phyloP scores from a whole-genome alignment of 2,888 invertebrate species.

The Lithophane ornitopus region DNA sequence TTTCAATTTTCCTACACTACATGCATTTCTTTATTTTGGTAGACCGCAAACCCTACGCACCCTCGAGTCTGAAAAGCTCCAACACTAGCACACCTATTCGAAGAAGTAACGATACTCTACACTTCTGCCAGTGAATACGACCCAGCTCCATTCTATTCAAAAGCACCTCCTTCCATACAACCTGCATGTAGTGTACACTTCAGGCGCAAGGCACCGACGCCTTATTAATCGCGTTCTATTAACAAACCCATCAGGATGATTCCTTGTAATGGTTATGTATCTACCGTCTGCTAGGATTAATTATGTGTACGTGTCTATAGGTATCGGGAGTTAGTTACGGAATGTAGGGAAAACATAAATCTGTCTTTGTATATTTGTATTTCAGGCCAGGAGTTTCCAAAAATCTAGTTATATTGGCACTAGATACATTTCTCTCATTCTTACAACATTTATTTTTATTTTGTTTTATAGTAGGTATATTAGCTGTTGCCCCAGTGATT shows the following conservation, averaged over 20 bases:
- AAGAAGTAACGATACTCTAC: conserved; percentile 25
- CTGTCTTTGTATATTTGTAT: not conserved
- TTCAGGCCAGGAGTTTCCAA: not conserved
- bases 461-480: not conserved
- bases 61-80: conserved; percentile 19
- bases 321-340: not conserved
- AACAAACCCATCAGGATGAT: conserved; percentile 42
- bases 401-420: not conserved
- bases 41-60: not conserved
- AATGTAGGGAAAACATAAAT: not conserved
- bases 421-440: not conserved
- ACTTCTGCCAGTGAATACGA: conserved; percentile 24
- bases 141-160: conserved; percentile 32
- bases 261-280: conserved; percentile 47
- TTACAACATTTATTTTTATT: not conserved
- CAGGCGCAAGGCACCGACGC: conserved; percentile 18
- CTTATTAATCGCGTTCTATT: conserved; percentile 57
- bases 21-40: not conserved
- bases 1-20: not conserved
- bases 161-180: conserved; percentile 12
- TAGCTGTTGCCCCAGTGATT: no score
- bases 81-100: conserved; percentile 8
- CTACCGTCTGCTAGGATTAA: conserved; percentile 29
- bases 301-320: conserved; percentile 18
- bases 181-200: conserved; percentile 43